Evolutionary conservation across 2,113 vertebrate genomes (phyloP).

Genomic region (Mastomys natalensis): DNA sequence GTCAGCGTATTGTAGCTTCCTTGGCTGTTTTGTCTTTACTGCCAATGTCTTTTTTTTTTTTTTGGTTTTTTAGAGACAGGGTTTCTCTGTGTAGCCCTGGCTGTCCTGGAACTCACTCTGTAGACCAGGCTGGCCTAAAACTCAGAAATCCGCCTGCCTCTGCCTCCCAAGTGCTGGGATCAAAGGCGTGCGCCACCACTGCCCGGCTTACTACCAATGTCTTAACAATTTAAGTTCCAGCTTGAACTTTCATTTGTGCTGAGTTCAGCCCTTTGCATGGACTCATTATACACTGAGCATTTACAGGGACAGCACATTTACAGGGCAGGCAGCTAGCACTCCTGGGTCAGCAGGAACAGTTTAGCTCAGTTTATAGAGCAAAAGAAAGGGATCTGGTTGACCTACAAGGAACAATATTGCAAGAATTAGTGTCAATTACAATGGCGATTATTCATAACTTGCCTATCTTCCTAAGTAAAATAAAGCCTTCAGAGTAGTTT

Average conservation of each 20-base stretch:
- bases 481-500: neutral
- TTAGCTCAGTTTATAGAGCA: slow-evolving; percentile 66
- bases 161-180: too few species aligned
- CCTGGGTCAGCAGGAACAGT: slow-evolving; percentile 50
- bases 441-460: slow-evolving; percentile 57
- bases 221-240: slow-evolving; percentile 68
- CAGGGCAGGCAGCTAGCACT: slow-evolving; percentile 68
- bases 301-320: slow-evolving; percentile 53
- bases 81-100: too few species aligned
- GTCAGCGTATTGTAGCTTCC: slow-evolving; percentile 47
- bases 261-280: slow-evolving; percentile 71
- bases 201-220: too few species aligned
- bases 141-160: too few species aligned
- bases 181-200: too few species aligned
- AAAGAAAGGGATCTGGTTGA: slow-evolving; percentile 59
- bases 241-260: slow-evolving; percentile 75
- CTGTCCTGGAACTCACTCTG: too few species aligned
- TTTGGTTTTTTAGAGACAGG: too few species aligned
- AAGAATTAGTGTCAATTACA: slow-evolving; percentile 55
- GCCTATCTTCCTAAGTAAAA: slow-evolving; percentile 42
- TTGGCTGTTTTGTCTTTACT: slow-evolving; percentile 63
- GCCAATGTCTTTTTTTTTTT: too few species aligned
- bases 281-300: slow-evolving; percentile 56
- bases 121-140: too few species aligned
- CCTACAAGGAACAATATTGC: slow-evolving; percentile 60